Base-by-base conservation (phyloP, 2,113 vertebrate genomes). In the Strigops habroptila region DNA sequence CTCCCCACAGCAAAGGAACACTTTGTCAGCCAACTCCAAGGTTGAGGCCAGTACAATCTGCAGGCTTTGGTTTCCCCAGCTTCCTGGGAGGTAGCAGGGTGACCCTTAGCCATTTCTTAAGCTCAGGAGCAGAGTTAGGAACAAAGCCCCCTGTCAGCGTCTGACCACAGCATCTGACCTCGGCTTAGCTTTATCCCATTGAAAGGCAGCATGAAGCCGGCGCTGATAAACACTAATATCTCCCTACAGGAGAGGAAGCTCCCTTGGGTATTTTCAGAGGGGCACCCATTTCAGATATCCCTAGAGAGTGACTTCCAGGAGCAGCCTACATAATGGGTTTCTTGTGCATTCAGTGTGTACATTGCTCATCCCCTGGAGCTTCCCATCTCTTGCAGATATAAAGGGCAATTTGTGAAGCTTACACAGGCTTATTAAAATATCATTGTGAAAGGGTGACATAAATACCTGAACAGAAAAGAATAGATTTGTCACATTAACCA, bases 401-500 rank as follows among this genome's bases (percentile, higher is more conserved):
- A 90, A 93, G 79, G 68, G 90, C 78, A 91, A 94, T 93, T 88
- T 92, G 71, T 70, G 94, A 65, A 51, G 94, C 82, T 94, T 91
- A 91, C 57, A 51, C 21, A 87, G 87, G 67, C 91, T 90, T 68
- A 88, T 94, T 79, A 85, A 88, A 95, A 82, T 77, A 90, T 70
- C 70, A 49, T 65, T 80, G 88, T 88, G 91, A 83, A 93, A 93
- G 85, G 76, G 59, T 74, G 64, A 63, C 37, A 35, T 19, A 90
- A 82, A 76, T 46, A 93, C 82, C 85, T 80, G 82, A 60, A 33
- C 23, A n/a, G 82, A 79, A 53, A 30, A 69, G 44, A 80, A 52
- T 5, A 68, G 63, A 74, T 94, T 90, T 77, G 44, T 91, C 84
- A 33, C 44, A 6, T 92, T 82, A 88, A 90, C 82, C 30, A 46